A percentile compares a stretch with the other conserved stretches of the same genome.
These are phyloP conservation scores for Apeltes quadracus DNA, from an alignment of 2,113 vertebrate genomes.

Conservation along the genomic window DNA sequence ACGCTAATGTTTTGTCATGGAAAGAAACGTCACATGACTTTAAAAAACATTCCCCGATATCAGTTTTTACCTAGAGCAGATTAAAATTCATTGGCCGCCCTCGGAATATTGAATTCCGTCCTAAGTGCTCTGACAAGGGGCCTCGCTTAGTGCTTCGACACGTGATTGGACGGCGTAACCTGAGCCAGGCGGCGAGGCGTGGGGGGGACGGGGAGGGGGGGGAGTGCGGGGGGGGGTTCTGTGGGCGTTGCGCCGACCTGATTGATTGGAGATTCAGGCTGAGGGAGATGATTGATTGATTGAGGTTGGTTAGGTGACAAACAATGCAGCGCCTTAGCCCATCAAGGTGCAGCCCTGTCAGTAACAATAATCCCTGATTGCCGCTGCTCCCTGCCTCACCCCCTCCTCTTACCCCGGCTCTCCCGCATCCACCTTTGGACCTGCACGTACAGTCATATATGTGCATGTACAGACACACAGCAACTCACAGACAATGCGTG, in stretches of 20 bases:
- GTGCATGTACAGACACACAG: neutral
- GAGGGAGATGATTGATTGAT: constrained; percentile 83
- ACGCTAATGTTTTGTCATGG: constrained; percentile 50
- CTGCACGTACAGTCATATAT: constrained; percentile 27
- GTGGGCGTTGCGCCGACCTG: constrained; percentile 58
- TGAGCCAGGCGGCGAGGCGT: constrained; percentile 45
- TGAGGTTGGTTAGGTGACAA: constrained; percentile 81
- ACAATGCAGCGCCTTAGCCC: constrained; percentile 71
- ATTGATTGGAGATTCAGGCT: constrained; percentile 74
- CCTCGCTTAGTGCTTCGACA: constrained; percentile 48
- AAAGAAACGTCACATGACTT: constrained; percentile 68
- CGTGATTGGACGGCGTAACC: constrained; percentile 69
- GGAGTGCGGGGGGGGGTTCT: constrained; percentile 40
- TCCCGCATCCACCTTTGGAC: constrained; percentile 48
- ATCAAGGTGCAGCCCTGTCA: constrained; percentile 80
- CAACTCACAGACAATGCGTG: neutral
- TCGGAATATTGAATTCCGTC: constrained; percentile 64
- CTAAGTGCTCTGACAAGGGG: constrained; percentile 50
- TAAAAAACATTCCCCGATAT: constrained; percentile 51
- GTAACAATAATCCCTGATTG: constrained; percentile 78
- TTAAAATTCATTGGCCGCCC: constrained; percentile 51
- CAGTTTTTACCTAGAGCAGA: constrained; percentile 33
- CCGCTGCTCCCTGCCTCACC: constrained; percentile 37
- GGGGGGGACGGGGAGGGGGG: constrained; percentile 44
- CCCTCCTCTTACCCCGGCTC: constrained; percentile 22